Base-by-base conservation (phyloP, 2,888 invertebrate species). In the Polymixis flavicincta region DNA sequence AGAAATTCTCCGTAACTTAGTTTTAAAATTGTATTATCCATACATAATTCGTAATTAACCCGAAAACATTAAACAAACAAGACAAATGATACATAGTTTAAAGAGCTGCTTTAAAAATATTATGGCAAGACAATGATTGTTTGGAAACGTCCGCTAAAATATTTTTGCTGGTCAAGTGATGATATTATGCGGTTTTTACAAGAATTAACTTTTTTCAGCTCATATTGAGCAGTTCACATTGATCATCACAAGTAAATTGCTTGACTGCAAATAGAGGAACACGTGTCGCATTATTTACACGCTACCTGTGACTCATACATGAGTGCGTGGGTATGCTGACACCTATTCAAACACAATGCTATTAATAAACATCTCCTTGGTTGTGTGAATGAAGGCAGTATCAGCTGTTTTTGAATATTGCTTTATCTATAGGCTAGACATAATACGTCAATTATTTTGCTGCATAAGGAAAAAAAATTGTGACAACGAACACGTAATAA, bases 301-400 rank as follows among this genome's bases (percentile, higher is more conserved):
- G 50, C 48, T 42, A 59, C 9, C 7, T 59, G 28, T 75, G 84
- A 76, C 45, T 84, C 72, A 76, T 72, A 54, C 37, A 63, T 59
- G 17, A 65, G n/a, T 63, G 54, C 37, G 63, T 42, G 5, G 37
- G n/a, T 28, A 59, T 19, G 14, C 14, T 55, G 42, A 66, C 84
- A 84, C 69, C 71, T 76, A 84, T 37, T 60, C 42, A 70, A 80
- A 84, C 52, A 80, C 22, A 57, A 32, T 45, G 13, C 0, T 14
- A 6, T 37, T 50, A 14, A 37, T 63, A 84, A 65, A 84, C 61
- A 70, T n/a, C 19, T 37, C 22, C 22, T 65, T 28, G 5, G 1
- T 57, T 32, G 7, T 28, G 13, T 66, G n/a, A 70, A 70, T 68
- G 32, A 22, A 57, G 14, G 57, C 42, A 52, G 17, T 37, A 19